Base-by-base conservation (phyloP, 1,140 invertebrate genomes). In the Macrotrachela quadricornifera region DNA sequence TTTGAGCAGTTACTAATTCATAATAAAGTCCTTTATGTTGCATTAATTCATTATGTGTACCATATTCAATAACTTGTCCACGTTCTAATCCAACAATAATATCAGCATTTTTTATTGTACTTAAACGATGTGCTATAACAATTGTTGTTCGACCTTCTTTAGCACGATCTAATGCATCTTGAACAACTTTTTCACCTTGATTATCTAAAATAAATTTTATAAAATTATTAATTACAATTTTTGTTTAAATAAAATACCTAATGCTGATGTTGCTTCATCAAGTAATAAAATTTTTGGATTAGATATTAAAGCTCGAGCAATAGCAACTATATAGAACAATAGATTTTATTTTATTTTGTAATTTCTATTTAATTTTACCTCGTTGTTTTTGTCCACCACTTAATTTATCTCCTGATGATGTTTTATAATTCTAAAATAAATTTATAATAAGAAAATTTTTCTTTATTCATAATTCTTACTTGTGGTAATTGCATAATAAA, bases 41-140 rank as follows among this genome's bases (percentile, higher is more conserved):
- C 48, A 55, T 46, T 15, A 55, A 41, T 51, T 55, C 48, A 21
- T 50, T 48, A 38, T 55, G 54, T 10, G 41, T 50, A 11, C 87
- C 88, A 38, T 81, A 72, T 68, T 95, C 88, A 15, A 83, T 76
- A 58, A 94, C 85, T 66, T 79, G 77, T 12, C 88, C 88, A 1
- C 90, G 81, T 61, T 81, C 79, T 10, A 94, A 67, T 0, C 92
- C 87, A 2, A 91, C 68, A 58, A 94, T 94, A 66, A 85, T 80
- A 70, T 94, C 82, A 0, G 85, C 85, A 65, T 90, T 80, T 58
- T 88, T 83, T 55, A 95, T 79, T 0, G 88, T 95, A 0, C 86
- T 91, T 15, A 94, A 69, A 37, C 70, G 60, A 53, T 70, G 68
- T 13, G 68, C 68, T 37, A 69, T 61, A n/a, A 70, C 61, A 49